Evolutionary conservation across 1,140 invertebrate genomes (phyloP), one percentile per base, ranked within the genome.

Genomic region (Acromyrmex charruanus): DNA sequence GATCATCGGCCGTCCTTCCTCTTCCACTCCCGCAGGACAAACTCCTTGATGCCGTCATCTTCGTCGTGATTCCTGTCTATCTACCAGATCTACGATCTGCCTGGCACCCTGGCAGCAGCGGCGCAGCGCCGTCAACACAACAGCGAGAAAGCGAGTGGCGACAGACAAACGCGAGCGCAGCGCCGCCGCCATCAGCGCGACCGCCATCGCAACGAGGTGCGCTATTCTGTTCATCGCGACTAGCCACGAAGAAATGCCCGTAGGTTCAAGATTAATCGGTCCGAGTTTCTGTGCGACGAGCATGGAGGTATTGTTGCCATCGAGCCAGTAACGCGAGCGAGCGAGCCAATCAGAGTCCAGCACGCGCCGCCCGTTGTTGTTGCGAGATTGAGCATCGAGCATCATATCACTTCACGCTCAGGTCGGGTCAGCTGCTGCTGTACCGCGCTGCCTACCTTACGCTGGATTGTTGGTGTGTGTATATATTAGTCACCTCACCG

Each of bases 161-260:
- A 68, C 25, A 18, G 55, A 77, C 85, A 44, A 69, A n/a, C 53
- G 53, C 84, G 68, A 68, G 74, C 63, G 85, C 61, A 82, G 72
- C 81, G 88, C 85, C 86, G 77, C 65, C 92, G 85, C 85, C 86
- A 84, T 75, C 85, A 92, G 90, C 90, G 89, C 88, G 77, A 81
- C 85, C 87, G 88, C 90, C 88, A 92, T 90, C 87, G 89, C 66
- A 87, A 87, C 86, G 72, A 88, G 71, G 82, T 72, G 75, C 87
- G 88, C 87, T 86, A 74, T 86, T 77, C 75, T 51, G 85, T 85
- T 61, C 69, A 14, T 18, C 69, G 68, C 77, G 77, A 85, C 72
- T 80, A 72, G 82, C 82, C 90, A 87, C 88, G 86, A 91, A 88
- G 89, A 92, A 85, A 92, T 93, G 92, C 68, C 87, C 86, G 91